Evolutionary conservation across 1,140 invertebrate genomes (phyloP).

Genomic region (Drosophila ananassae): DNA sequence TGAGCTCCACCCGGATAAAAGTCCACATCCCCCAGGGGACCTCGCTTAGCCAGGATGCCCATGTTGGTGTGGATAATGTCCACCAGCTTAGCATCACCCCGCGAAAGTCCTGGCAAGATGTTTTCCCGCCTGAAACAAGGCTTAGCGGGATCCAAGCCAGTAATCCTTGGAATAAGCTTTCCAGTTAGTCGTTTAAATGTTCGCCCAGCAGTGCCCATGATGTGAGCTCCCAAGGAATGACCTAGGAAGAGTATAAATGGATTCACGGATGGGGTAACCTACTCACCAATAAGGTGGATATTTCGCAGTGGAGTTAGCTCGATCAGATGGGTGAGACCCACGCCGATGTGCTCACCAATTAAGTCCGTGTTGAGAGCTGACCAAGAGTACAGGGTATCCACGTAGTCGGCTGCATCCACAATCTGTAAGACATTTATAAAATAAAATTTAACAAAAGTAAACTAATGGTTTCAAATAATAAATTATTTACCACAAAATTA

Average conservation of each 20-base stretch:
- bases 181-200: slow-evolving; percentile 77
- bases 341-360: slow-evolving; percentile 68
- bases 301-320: slow-evolving; percentile 64
- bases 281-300: slow-evolving; percentile 75
- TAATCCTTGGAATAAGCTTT: slow-evolving; percentile 85
- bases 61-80: slow-evolving; percentile 91
- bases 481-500: slow-evolving; percentile 69
- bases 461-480: background rate
- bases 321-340: slow-evolving; percentile 59
- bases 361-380: slow-evolving; percentile 77
- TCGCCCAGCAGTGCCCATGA: slow-evolving; percentile 85
- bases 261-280: background rate
- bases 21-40: slow-evolving; percentile 87
- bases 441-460: background rate
- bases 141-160: slow-evolving; percentile 90
- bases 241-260: slow-evolving; percentile 29
- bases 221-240: slow-evolving; percentile 85
- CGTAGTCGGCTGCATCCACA: slow-evolving; percentile 71
- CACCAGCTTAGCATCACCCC: slow-evolving; percentile 86
- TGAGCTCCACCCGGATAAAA: slow-evolving; percentile 88
- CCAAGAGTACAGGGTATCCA: slow-evolving; percentile 82
- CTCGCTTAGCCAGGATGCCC: slow-evolving; percentile 86
- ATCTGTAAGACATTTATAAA: slow-evolving; percentile 31
- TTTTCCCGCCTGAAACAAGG: slow-evolving; percentile 86
- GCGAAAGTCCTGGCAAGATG: slow-evolving; percentile 84